Evolutionary conservation across 1,140 invertebrate genomes (phyloP), one percentile per base, ranked within the genome.

Genomic region (Phymorhynchus buccinoides): DNA sequence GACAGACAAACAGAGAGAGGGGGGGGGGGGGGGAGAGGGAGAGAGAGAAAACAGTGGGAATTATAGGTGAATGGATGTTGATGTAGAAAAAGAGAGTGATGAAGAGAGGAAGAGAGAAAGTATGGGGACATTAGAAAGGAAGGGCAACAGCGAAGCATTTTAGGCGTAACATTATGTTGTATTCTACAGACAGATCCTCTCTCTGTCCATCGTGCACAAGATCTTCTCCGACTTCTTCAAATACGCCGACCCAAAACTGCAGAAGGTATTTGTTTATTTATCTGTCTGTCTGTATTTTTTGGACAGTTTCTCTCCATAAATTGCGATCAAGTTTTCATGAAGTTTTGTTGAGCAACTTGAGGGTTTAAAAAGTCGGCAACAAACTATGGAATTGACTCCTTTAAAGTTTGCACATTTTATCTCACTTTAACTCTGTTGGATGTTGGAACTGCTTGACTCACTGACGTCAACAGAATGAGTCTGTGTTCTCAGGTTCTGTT

Each of bases 201-300:
- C 92, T 56, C 93, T 94, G 89, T 93, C 94, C 22, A 90, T 95
- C 85, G 95, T 97, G 0, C 97, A 98, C 91, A 95, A 95, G 66
- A 94, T 99, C 0, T 93, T 98, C 56, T 94, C 95, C 89, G 97
- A 99, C 91, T 99, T 95, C 93, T 94, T 99, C 68, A 92, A 92
- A 4, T 95, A 96, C 90, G 97, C 96, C 90, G 95, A 94, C 62
- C 89, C 92, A 4, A 94, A 95, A 75, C 90, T 91, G 84, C 91
- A 89, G 85, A 89, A 86, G 37, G 92, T 93, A 90, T 90, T 89
- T 89, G 27, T 18, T 83, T n/a, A n/a, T n/a, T n/a, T n/a, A n/a
- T n/a, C n/a, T n/a, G n/a, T n/a, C n/a, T n/a, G n/a, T n/a, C n/a
- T n/a, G n/a, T n/a, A n/a, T n/a, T n/a, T n/a, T n/a, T n/a, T n/a